phyloP scores from a whole-genome alignment of 2,888 invertebrate species.

The Pristionchus fissidentatus region DNA sequence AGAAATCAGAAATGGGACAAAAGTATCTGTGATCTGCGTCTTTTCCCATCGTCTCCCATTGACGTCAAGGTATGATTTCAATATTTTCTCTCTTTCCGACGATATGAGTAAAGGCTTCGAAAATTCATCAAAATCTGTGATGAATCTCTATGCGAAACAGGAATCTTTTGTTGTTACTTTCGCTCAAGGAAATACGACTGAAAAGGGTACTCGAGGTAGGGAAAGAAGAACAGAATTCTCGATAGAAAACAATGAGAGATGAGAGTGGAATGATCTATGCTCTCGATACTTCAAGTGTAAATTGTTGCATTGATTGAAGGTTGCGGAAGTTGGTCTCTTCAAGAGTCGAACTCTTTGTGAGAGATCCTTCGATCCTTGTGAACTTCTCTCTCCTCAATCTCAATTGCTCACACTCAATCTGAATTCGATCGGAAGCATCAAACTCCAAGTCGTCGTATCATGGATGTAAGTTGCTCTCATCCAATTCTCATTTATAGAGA shows the following conservation, averaged over 20 bases:
- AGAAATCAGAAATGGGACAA: constrained; percentile 79
- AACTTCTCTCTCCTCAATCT: constrained; percentile 80
- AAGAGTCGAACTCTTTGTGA: constrained; percentile 75
- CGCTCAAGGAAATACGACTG: too few species aligned
- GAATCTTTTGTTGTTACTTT: background rate
- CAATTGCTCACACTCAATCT: constrained; percentile 81
- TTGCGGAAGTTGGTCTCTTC: constrained; percentile 69
- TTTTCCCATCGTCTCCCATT: constrained; percentile 78
- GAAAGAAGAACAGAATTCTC: too few species aligned
- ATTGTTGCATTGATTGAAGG: constrained; percentile 50
- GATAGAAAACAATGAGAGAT: too few species aligned
- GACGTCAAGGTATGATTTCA: constrained; percentile 78
- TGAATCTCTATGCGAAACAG: background rate
- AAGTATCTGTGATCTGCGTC: constrained; percentile 76
- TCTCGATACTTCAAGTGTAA: background rate
- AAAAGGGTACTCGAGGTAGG: too few species aligned
- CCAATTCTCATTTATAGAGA: background rate
- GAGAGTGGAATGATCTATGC: background rate
- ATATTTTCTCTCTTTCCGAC: background rate
- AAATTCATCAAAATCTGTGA: background rate
- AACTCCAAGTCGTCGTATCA: constrained; percentile 79
- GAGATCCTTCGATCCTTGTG: constrained; percentile 80
- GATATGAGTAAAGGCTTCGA: too few species aligned
- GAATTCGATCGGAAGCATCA: constrained; percentile 80
- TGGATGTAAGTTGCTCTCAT: constrained; percentile 79